phyloP scores from a whole-genome alignment of 2,797 vertebrate genomes.

The Decapterus maruadsi region DNA sequence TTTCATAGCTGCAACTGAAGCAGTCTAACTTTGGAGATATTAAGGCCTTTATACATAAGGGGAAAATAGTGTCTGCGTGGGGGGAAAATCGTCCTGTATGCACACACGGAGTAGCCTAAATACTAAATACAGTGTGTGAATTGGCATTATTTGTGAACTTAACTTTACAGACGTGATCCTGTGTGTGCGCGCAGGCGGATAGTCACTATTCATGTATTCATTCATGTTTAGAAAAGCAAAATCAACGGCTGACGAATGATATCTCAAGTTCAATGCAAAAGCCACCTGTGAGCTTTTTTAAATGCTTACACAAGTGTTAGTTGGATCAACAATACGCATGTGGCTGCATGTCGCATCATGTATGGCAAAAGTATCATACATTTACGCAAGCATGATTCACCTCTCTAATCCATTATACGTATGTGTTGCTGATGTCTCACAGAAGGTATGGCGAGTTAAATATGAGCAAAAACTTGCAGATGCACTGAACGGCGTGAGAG shows the following conservation, averaged over 20 bases:
- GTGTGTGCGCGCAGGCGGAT: not conserved
- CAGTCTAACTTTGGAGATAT: not conserved
- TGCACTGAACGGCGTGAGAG: not conserved
- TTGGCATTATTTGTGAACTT: not conserved
- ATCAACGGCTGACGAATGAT: not conserved
- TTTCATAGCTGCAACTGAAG: not conserved
- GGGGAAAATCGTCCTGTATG: not conserved
- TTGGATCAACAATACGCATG: not conserved
- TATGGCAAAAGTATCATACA: not conserved
- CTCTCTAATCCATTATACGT: not conserved
- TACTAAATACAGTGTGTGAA: not conserved
- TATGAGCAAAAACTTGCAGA: not conserved
- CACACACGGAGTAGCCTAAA: too few species aligned
- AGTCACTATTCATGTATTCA: not conserved
- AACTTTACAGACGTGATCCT: not conserved
- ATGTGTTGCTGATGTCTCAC: too few species aligned
- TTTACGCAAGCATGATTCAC: not conserved
- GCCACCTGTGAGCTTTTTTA: slow-evolving; percentile 22
- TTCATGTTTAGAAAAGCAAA: not conserved
- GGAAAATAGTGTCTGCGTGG: not conserved
- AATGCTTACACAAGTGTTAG: not conserved
- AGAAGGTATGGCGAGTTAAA: not conserved
- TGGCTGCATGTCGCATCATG: not conserved
- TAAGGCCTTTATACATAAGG: not conserved
- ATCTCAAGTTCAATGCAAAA: slow-evolving; percentile 20